These are phyloP conservation scores for Danio rerio DNA, from an alignment of 2,113 vertebrate species.

Conservation along the genomic window DNA sequence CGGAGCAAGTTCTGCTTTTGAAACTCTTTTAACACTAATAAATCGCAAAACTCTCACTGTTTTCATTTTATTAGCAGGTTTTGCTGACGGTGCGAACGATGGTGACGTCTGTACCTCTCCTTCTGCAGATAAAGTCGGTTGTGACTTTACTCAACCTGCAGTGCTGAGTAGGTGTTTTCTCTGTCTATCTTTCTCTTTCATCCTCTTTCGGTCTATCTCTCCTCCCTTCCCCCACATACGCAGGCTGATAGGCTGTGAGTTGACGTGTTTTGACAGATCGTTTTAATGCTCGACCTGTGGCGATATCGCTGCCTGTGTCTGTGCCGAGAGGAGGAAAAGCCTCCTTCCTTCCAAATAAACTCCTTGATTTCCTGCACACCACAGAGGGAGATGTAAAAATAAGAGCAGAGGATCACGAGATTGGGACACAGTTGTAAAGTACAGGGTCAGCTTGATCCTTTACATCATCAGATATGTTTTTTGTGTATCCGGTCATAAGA, in stretches of 20 bases:
- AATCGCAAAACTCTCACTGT: background rate
- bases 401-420: background rate
- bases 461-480: no score
- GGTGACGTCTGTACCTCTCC: background rate
- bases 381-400: background rate
- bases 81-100: background rate
- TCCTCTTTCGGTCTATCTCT: background rate
- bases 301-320: conserved; percentile 23
- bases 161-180: conserved; percentile 30
- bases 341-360: conserved; percentile 32
- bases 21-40: background rate
- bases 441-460: background rate
- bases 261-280: conserved; percentile 16
- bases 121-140: conserved; percentile 13
- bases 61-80: background rate
- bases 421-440: background rate
- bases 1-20: background rate
- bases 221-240: conserved; percentile 10
- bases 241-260: conserved; percentile 11
- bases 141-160: background rate
- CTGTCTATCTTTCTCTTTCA: conserved; percentile 16
- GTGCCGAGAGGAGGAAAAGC: background rate
- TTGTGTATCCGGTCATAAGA: no score
- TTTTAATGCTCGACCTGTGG: conserved; percentile 28
- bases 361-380: background rate